phyloP scores from a whole-genome alignment of 2,888 invertebrate genomes.

The Coenonympha arcania region DNA sequence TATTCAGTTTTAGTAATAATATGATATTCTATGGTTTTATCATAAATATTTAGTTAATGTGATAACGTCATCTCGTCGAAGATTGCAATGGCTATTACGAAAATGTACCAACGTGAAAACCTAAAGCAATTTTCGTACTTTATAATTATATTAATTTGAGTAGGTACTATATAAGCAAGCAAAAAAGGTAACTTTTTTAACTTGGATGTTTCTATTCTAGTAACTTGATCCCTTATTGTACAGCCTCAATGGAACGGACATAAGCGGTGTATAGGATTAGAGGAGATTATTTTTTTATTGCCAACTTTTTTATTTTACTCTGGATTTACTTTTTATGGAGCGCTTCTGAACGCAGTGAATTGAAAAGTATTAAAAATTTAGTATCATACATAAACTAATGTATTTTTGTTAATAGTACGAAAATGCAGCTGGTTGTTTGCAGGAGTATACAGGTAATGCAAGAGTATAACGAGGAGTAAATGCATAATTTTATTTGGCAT shows the following conservation, averaged over 20 bases:
- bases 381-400: neutral
- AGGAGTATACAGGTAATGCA: neutral
- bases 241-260: constrained; percentile 28
- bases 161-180: constrained; percentile 5
- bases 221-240: constrained; percentile 32
- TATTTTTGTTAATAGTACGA: neutral
- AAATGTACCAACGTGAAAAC: too few relatives aligned
- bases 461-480: neutral
- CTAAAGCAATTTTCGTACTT: too few relatives aligned
- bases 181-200: constrained; percentile 9
- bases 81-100: too few relatives aligned
- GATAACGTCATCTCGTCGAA: too few relatives aligned
- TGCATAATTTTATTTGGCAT: neutral
- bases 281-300: constrained; percentile 17
- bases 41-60: too few relatives aligned
- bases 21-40: too few relatives aligned
- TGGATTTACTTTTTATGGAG: neutral
- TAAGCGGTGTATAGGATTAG: constrained; percentile 24
- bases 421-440: neutral
- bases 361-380: neutral
- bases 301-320: neutral
- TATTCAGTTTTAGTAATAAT: too few relatives aligned
- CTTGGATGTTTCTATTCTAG: constrained; percentile 31
- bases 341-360: neutral
- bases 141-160: too few relatives aligned